Percentiles rank a stretch among this genome's conserved stretches.
Evolutionary conservation across 2,113 vertebrate genomes (phyloP).

Genomic region (Cololabis saira): DNA sequence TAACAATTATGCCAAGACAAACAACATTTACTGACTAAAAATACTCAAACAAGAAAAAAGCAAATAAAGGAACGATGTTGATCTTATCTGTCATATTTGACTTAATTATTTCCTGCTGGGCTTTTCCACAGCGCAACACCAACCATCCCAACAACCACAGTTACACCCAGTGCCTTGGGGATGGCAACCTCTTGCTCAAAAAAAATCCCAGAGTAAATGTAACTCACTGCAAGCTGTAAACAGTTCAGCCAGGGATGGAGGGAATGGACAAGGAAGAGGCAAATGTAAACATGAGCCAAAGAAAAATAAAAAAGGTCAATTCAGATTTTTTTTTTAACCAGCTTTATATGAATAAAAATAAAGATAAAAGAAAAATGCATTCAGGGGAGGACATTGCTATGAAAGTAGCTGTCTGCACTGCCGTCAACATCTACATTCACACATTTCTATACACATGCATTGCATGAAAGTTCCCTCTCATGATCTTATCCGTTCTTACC

Average conservation of each 20-base stretch:
- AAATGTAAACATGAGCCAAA: neutral
- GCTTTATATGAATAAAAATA: neutral
- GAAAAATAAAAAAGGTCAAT: neutral
- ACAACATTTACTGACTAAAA: neutral
- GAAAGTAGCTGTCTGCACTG: neutral
- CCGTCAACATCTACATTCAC: slow-evolving; percentile 11
- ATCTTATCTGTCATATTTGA: slow-evolving; percentile 56
- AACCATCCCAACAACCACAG: slow-evolving; percentile 46
- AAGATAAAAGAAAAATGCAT: neutral
- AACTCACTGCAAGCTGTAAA: slow-evolving; percentile 22
- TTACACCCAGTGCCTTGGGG: slow-evolving; percentile 69
- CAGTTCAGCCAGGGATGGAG: slow-evolving; percentile 16
- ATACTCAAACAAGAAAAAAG: neutral
- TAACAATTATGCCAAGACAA: neutral
- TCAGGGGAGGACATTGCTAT: neutral
- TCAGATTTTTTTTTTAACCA: neutral
- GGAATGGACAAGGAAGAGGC: neutral
- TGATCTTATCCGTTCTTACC: slow-evolving; percentile 40
- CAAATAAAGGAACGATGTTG: slow-evolving; percentile 1
- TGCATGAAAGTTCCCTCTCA: neutral
- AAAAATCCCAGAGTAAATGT: slow-evolving; percentile 42
- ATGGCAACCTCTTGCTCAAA: slow-evolving; percentile 53
- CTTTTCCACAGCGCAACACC: slow-evolving; percentile 39
- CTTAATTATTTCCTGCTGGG: slow-evolving; percentile 64
- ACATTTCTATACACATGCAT: slow-evolving; percentile 42